phyloP scores from a whole-genome alignment of 2,113 vertebrate species.

The Galemys pyrenaicus region DNA sequence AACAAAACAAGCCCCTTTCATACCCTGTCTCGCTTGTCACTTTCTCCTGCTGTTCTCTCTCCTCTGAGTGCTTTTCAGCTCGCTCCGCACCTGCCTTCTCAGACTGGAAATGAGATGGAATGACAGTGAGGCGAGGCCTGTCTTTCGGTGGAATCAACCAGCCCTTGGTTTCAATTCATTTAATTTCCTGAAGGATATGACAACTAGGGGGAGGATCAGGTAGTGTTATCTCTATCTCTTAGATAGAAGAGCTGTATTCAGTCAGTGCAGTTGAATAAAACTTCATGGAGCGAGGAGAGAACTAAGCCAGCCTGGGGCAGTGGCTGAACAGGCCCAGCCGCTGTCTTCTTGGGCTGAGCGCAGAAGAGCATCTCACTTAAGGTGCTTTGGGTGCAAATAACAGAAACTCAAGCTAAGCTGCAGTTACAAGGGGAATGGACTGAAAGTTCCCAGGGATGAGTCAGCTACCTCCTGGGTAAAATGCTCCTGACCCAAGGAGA shows the following conservation, averaged over 20 bases:
- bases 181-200: slow-evolving; percentile 11
- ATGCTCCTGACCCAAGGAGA: no score
- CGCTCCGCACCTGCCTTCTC: not conserved
- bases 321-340: not conserved
- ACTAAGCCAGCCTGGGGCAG: not conserved
- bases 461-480: not conserved
- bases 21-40: not conserved
- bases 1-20: slow-evolving; percentile 3
- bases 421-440: not conserved
- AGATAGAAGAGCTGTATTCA: not conserved
- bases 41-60: not conserved
- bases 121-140: not conserved
- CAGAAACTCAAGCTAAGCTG: not conserved
- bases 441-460: not conserved
- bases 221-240: not conserved
- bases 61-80: not conserved
- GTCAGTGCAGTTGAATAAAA: not conserved
- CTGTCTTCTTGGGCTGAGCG: not conserved
- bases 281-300: not conserved
- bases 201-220: not conserved
- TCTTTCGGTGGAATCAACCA: not conserved
- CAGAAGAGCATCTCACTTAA: not conserved
- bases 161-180: slow-evolving; percentile 20
- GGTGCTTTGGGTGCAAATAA: not conserved
- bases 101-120: not conserved